These are phyloP conservation scores for Anolis carolinensis DNA, from an alignment of 2,113 vertebrate species.

Conservation along the genomic window DNA sequence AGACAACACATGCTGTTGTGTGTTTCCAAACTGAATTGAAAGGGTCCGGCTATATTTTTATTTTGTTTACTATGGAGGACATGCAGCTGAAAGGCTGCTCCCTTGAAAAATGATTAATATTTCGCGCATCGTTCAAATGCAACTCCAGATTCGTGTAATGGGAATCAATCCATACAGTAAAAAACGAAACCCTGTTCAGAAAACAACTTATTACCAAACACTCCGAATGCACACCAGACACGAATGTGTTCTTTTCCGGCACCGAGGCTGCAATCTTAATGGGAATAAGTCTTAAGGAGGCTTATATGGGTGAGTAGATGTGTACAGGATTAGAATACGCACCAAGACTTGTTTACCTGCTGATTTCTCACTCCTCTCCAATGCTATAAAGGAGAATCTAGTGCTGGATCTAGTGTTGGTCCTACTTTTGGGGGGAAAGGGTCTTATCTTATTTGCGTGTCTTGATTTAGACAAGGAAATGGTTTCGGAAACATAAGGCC, in stretches of 20 bases:
- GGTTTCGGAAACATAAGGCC: no score
- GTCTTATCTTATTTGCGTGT: no score
- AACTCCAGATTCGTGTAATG: background rate
- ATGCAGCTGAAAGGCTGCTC: background rate
- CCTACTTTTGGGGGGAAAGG: no score
- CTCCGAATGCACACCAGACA: background rate
- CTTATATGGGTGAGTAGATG: background rate
- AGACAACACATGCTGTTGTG: conserved; percentile 30
- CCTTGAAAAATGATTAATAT: background rate
- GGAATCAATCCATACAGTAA: no score
- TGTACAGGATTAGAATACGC: background rate
- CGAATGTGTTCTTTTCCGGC: background rate
- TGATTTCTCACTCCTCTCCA: background rate
- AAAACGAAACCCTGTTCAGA: background rate
- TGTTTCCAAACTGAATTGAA: conserved; percentile 56
- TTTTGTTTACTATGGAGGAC: conserved; percentile 30
- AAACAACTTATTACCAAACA: background rate
- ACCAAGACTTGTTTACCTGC: background rate
- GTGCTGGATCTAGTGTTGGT: no score
- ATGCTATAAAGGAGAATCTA: background rate
- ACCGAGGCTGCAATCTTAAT: background rate
- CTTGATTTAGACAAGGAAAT: no score
- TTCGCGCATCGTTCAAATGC: conserved; percentile 6
- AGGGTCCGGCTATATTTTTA: conserved; percentile 58
- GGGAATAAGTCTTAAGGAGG: background rate